phyloP scores from a whole-genome alignment of 2,113 vertebrate genomes.

The Pluvialis apricaria region DNA sequence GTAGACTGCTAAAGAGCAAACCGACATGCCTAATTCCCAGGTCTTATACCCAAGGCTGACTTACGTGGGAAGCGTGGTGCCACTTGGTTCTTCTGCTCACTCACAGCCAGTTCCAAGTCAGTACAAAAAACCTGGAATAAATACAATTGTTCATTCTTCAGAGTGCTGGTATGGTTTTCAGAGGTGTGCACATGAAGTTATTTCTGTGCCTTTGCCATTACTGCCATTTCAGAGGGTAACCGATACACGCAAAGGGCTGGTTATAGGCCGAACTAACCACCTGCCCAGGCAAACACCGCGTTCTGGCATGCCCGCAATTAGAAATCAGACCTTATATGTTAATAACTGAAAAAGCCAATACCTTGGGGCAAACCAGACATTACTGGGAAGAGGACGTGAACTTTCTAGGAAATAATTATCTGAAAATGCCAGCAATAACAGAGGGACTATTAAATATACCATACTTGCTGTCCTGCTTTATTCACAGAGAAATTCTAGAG shows the following conservation, averaged over 20 bases:
- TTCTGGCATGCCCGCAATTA: rapidly evolving
- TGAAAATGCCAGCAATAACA: slow-evolving; percentile 8
- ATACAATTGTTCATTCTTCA: background rate
- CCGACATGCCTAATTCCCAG: background rate
- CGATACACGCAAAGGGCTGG: background rate
- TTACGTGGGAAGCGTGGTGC: background rate
- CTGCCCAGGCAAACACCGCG: background rate
- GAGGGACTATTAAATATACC: background rate
- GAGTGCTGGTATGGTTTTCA: background rate
- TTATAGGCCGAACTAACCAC: background rate
- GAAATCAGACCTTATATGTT: background rate
- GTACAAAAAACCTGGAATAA: background rate
- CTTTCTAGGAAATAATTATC: slow-evolving; percentile 11
- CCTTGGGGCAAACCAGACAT: background rate
- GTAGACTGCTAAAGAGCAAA: background rate
- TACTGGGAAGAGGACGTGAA: background rate
- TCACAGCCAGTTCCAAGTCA: background rate
- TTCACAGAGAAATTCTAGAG: background rate
- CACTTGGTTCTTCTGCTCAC: background rate
- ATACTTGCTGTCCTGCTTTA: background rate
- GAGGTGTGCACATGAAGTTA: background rate
- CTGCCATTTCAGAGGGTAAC: background rate
- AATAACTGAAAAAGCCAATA: background rate
- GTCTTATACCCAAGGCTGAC: background rate
- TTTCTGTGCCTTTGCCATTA: background rate